Evolutionary conservation across 2,797 vertebrate genomes (phyloP).

Genomic region (Ibycter americanus): DNA sequence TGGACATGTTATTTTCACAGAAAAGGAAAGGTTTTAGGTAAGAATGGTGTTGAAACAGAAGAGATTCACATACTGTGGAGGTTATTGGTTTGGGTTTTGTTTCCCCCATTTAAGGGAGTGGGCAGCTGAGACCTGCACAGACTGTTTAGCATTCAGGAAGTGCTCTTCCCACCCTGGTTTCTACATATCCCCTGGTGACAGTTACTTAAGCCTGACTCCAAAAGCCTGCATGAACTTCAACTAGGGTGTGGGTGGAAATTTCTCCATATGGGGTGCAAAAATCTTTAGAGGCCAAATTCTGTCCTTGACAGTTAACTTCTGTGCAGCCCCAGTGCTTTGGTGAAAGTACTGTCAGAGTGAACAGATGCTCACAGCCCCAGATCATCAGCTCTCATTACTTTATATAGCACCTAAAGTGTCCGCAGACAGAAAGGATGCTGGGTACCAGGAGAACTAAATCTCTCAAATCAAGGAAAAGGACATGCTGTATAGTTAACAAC

Average conservation of each 20-base stretch:
- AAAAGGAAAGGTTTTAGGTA: neutral
- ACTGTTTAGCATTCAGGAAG: conserved; percentile 17
- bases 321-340: neutral
- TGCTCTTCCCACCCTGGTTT: conserved; percentile 50
- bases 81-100: neutral
- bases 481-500: neutral
- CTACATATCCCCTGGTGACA: neutral
- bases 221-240: conserved; percentile 35
- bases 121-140: conserved; percentile 27
- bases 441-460: neutral
- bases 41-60: neutral
- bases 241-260: neutral
- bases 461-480: neutral
- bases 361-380: conserved; percentile 1
- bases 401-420: neutral
- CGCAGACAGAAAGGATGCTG: neutral
- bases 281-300: conserved; percentile 52
- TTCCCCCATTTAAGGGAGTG: neutral
- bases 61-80: neutral
- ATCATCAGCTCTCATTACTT: conserved; percentile 32
- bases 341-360: neutral
- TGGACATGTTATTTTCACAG: neutral
- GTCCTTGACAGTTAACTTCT: conserved; percentile 51
- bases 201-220: conserved; percentile 9
- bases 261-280: conserved; percentile 56